These are phyloP conservation scores for Heterochromis multidens DNA, from an alignment of 2,113 vertebrate genomes.

Conservation along the genomic window DNA sequence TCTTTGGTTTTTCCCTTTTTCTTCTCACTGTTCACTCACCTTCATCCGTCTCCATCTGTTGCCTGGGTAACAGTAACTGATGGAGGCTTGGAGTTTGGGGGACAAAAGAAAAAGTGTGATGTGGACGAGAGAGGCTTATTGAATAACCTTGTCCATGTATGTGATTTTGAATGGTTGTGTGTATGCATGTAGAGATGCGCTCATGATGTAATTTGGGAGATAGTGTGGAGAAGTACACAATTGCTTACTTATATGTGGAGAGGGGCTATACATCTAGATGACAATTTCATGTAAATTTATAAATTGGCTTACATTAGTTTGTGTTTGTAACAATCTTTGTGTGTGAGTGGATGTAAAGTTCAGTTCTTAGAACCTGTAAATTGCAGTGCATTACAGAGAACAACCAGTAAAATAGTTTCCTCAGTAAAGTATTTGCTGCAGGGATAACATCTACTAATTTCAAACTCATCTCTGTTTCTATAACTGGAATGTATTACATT, in stretches of 20 bases:
- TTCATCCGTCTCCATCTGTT: conserved; percentile 58
- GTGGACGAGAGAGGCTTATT: conserved; percentile 49
- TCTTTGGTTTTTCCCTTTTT: conserved; percentile 11
- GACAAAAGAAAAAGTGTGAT: conserved; percentile 47
- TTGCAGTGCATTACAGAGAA: neutral
- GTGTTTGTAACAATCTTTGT: neutral
- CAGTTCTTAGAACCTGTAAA: neutral
- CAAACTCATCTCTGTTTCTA: neutral
- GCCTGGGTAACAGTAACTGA: conserved; percentile 75
- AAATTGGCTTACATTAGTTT: neutral
- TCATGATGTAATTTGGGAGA: neutral
- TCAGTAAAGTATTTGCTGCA: neutral
- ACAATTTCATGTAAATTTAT: neutral
- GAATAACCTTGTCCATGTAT: conserved; percentile 36
- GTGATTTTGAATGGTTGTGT: neutral
- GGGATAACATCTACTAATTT: neutral
- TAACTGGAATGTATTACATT: neutral
- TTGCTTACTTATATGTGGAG: neutral
- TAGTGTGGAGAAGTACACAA: neutral
- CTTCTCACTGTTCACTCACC: conserved; percentile 47
- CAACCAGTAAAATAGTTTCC: neutral
- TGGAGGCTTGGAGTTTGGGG: conserved; percentile 63
- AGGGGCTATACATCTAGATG: neutral
- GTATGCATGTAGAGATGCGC: neutral
- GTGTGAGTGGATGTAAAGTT: neutral